Base-by-base conservation (phyloP, 2,113 vertebrate genomes). In the Calidris pugnax region DNA sequence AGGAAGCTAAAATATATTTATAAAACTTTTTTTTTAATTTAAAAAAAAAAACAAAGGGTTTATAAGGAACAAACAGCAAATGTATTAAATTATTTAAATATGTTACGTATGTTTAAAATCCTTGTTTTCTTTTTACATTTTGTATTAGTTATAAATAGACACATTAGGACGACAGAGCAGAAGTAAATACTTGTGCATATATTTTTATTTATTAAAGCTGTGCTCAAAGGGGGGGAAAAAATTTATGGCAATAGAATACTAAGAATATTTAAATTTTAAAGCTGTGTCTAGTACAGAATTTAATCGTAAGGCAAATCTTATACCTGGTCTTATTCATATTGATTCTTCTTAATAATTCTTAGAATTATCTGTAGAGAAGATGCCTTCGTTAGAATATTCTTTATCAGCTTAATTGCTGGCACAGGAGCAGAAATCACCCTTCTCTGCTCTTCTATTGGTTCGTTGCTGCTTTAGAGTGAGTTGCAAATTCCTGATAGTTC, bases 141-240 rank as follows among this genome's bases (percentile, higher is more conserved):
- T 93, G 33, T 97, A 93, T 96, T 95, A 75, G 93, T 89, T 96
- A 59, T 47, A 95, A 96, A 94, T 20, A 48, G 62, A 33, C 56
- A 59, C 37, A 41, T 28, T 75, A 76, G 16, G 85, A 51, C 37
- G 77, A 75, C 47, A 86, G 62, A 60, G 8, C 47, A 80, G 37
- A 76, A 37, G 24, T 76, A 93, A 95, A 67, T 90, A 79, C 12
- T 79, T 56, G 32, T 45, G 75, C 27, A 41, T 94, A 84, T 89
- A 89, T 91, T 93, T 95, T 97, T 95, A 87, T 91, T 94, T 93
- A 87, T 23, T 68, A 50, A 90, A 72, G 21, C 48, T 89, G 43
- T 3, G 4, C 35, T 86, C 24, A 90, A 87, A 90, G 28, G 9
- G 50, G 51, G 43, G 19, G 43, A 74, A 35, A 37, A 68, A 51